Conservation (phyloP, 2,113 vertebrate genomes). For the Chamaetylas fuelleborni region DNA sequence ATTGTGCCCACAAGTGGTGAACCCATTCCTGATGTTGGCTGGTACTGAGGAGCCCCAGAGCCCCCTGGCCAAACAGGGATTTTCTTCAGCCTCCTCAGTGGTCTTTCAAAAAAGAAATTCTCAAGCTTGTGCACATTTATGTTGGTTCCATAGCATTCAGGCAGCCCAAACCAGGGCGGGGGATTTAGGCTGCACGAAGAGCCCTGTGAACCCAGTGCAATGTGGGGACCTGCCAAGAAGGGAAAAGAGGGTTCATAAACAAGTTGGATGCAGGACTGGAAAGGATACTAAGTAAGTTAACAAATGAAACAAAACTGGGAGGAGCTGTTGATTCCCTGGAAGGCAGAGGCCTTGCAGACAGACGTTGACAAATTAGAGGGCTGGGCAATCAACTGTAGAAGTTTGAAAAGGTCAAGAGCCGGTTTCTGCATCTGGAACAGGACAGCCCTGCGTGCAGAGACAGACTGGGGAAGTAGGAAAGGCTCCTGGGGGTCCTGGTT, state of each 20-base stretch:
- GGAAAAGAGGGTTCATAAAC: neutral
- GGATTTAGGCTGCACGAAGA: accelerated
- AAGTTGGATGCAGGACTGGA: neutral
- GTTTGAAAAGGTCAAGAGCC: too few species aligned
- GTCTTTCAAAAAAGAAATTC: neutral
- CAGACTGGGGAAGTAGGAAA: too few species aligned
- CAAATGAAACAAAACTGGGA: neutral
- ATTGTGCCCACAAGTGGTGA: accelerated
- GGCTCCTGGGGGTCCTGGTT: too few species aligned
- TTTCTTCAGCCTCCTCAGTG: too few species aligned
- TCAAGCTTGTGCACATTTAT: accelerated
- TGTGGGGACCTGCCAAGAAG: accelerated
- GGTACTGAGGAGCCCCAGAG: neutral
- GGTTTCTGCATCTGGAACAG: neutral
- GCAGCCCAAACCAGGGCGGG: too few species aligned
- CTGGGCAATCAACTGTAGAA: neutral
- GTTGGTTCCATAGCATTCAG: neutral
- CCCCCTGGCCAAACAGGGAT: accelerated
- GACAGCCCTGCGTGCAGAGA: neutral
- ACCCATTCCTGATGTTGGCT: accelerated
- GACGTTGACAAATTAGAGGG: neutral
- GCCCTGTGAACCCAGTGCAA: accelerated
- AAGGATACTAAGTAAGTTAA: neutral
- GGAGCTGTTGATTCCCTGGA: neutral
- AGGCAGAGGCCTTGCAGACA: neutral